Conservation (phyloP, 2,888 invertebrate species). For the Tuta absoluta region DNA sequence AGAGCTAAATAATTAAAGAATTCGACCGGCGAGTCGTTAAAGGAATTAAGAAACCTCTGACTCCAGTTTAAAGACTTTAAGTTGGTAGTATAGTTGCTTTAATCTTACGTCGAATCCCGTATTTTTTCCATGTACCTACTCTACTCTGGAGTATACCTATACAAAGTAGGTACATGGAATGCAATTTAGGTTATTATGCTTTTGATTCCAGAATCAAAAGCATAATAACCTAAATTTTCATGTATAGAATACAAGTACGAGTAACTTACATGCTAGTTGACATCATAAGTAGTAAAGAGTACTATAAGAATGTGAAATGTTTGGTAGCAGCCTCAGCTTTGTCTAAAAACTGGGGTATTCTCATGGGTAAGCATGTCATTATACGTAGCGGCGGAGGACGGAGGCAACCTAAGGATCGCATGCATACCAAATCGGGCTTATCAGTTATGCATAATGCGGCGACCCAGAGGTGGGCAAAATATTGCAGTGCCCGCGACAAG, state of each 20-base stretch:
- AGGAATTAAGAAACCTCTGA: constrained; percentile 67
- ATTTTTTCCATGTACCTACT: too few species aligned
- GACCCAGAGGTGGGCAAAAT: constrained; percentile 80
- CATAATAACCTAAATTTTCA: too few species aligned
- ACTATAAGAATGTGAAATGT: background rate
- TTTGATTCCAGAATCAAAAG: too few species aligned
- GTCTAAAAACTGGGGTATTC: constrained; percentile 53
- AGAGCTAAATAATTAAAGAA: constrained; percentile 81
- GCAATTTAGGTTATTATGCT: too few species aligned
- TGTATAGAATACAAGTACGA: too few species aligned
- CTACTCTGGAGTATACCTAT: too few species aligned
- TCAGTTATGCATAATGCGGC: constrained; percentile 82
- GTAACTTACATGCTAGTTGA: background rate
- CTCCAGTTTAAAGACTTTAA: constrained; percentile 55
- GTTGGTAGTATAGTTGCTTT: constrained; percentile 31
- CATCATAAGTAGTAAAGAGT: background rate
- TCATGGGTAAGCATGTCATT: constrained; percentile 67
- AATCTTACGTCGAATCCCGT: background rate
- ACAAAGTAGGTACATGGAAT: too few species aligned
- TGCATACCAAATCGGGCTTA: constrained; percentile 80
- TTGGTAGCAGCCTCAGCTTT: constrained; percentile 23
- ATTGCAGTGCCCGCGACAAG: constrained; percentile 61
- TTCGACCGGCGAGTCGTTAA: constrained; percentile 76
- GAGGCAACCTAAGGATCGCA: constrained; percentile 70
- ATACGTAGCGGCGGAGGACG: constrained; percentile 50